Evolutionary conservation across 23 tunicate genomes (phyloP), one percentile per base, ranked within the genome.

Genomic region (Corella eumyota): DNA sequence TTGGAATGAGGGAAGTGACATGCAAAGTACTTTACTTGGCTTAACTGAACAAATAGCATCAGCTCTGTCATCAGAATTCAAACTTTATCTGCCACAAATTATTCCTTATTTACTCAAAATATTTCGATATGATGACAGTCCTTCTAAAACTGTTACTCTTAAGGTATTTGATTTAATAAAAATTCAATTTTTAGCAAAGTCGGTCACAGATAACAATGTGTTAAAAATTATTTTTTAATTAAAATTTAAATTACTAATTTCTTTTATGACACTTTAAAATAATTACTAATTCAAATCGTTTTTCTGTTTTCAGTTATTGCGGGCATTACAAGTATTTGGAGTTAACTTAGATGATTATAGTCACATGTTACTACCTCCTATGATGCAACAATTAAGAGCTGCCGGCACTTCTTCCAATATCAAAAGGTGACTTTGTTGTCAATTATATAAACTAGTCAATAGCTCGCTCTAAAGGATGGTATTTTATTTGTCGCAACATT

Each of bases 51-150:
- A 73, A 58, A 88, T 88, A 22, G 87, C 96, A 21, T 52, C 81
- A 0, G 88, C 96, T 17, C 88, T 88, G 0, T 79, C 83, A 23
- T 74, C 87, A 1, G 87, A 75, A 45, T 88, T 88, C 81, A 88
- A 86, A 58, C 56, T 72, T 3, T 74, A 86, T 62, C 58, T 86
- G 31, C 96, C 96, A 11, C 72, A 78, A 68, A 67, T 88, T 6
- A 65, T 88, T 26, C 88, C 96, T 11, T 71, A 78, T 45, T 73
- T 70, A 13, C 72, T 88, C 15, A 68, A 64, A 46, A 83, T 88
- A 1, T 79, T 88, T 53, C 54, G 69, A 62, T 73, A 72, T 38
- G 96, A 88, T 65, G 81, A 75, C 47, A 68, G 77, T 23, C 67
- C 65, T 4, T 72, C 62, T 30, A 69, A 73, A 57, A 56, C 63